These are phyloP conservation scores for Cremastinae sp. DNA, from an alignment of 2,888 invertebrate species.

Conservation along the genomic window DNA sequence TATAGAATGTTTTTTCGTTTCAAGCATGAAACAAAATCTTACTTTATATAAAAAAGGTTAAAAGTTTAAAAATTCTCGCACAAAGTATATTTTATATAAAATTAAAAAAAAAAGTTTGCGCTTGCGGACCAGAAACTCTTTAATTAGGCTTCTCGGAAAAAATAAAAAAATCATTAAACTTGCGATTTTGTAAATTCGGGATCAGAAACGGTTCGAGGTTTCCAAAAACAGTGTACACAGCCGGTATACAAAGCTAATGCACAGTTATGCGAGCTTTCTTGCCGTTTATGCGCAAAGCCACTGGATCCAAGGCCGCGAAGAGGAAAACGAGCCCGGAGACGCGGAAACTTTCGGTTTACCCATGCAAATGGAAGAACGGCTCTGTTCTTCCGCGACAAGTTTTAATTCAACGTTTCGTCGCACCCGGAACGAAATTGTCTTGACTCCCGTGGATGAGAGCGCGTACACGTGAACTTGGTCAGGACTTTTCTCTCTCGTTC, in stretches of 20 bases:
- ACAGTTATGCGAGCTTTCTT: not conserved
- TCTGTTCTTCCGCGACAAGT: slow-evolving; percentile 63
- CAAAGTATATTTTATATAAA: no score
- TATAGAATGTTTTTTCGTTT: no score
- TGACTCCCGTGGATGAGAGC: slow-evolving; percentile 46
- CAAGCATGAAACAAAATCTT: no score
- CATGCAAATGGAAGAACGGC: slow-evolving; percentile 67
- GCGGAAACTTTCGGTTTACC: slow-evolving; percentile 65
- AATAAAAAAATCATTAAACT: no score
- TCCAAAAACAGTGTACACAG: no score
- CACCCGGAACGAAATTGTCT: slow-evolving; percentile 60
- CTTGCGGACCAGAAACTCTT: no score
- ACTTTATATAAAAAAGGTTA: no score
- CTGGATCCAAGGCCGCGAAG: slow-evolving; percentile 35
- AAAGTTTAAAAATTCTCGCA: no score
- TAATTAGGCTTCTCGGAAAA: no score
- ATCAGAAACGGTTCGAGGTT: no score
- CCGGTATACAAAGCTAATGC: not conserved
- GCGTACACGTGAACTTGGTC: slow-evolving; percentile 57
- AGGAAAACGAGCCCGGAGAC: slow-evolving; percentile 47
- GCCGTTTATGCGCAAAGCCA: not conserved
- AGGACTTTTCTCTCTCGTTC: slow-evolving; percentile 53
- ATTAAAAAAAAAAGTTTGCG: no score
- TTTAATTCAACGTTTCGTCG: slow-evolving; percentile 70
- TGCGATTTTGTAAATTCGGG: no score